Percentiles rank a stretch among this genome's conserved stretches.
These are phyloP conservation scores for Cladopsammia gracilis DNA, from an alignment of 64 coral and sea anemone species.

Conservation along the genomic window DNA sequence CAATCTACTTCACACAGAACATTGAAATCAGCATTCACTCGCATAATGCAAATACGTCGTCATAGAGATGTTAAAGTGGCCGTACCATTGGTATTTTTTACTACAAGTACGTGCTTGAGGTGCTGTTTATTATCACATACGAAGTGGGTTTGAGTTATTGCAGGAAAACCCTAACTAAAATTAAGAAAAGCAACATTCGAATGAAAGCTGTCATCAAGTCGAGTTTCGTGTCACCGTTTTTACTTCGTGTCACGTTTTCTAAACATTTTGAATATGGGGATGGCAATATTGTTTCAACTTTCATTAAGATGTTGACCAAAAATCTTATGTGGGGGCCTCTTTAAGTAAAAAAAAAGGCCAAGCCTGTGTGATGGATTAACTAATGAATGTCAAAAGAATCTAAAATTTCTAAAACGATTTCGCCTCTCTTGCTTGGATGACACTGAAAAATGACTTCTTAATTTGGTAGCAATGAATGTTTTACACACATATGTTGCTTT, in stretches of 20 bases:
- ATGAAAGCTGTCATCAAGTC: too few species aligned
- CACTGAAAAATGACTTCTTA: too few species aligned
- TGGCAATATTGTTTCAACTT: too few species aligned
- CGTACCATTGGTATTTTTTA: too few species aligned
- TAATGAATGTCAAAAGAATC: not conserved
- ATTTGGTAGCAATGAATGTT: not conserved
- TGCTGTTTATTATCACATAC: not conserved
- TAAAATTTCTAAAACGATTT: not conserved
- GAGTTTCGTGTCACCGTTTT: too few species aligned
- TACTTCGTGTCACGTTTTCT: too few species aligned
- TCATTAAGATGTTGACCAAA: not conserved
- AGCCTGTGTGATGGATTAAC: not conserved
- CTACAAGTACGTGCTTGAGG: not conserved
- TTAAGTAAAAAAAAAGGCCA: not conserved
- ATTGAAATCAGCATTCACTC: not conserved
- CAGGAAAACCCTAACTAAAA: too few species aligned
- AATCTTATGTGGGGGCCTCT: not conserved
- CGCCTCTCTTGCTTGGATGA: too few species aligned
- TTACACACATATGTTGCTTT: not conserved
- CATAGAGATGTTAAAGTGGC: not conserved
- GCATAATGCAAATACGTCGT: not conserved
- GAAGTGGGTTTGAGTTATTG: not conserved
- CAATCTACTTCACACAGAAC: not conserved
- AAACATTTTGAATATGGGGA: too few species aligned
- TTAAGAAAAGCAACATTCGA: too few species aligned